Conservation (phyloP, 2,797 vertebrate genomes). For the Numenius phaeopus region DNA sequence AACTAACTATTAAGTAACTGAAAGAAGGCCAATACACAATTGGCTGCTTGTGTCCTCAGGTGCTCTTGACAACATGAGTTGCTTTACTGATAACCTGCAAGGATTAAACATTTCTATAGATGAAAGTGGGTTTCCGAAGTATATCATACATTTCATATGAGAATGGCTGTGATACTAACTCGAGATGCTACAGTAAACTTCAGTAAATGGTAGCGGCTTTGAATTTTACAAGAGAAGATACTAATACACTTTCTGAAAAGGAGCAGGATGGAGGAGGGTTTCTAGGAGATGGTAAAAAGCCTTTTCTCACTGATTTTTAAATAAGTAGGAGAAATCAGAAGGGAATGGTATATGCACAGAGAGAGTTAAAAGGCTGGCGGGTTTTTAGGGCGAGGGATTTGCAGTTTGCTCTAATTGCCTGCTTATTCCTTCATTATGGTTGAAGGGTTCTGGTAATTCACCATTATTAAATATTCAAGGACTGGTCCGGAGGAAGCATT, state of each 20-base stretch:
- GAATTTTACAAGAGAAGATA: slow-evolving; percentile 17
- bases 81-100: neutral
- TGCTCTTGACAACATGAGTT: neutral
- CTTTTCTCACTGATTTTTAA: slow-evolving; percentile 49
- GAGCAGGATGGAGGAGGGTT: neutral
- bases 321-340: slow-evolving; percentile 44
- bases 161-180: neutral
- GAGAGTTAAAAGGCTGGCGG: slow-evolving; percentile 60
- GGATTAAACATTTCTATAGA: neutral
- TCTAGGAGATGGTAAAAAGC: neutral
- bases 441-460: slow-evolving; percentile 86
- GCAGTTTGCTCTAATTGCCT: slow-evolving; percentile 86
- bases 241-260: neutral
- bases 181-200: neutral
- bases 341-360: slow-evolving; percentile 36
- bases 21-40: neutral
- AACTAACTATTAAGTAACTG: neutral
- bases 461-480: slow-evolving; percentile 87
- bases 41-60: neutral
- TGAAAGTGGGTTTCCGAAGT: neutral
- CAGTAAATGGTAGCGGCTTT: neutral
- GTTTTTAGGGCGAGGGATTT: slow-evolving; percentile 80
- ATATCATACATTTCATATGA: neutral
- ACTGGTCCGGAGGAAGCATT: slow-evolving; percentile 49
- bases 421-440: slow-evolving; percentile 85